A percentile compares a stretch with the other conserved stretches of the same genome.
Conservation (phyloP, 2,797 vertebrate species). For the Limnodromus scolopaceus region DNA sequence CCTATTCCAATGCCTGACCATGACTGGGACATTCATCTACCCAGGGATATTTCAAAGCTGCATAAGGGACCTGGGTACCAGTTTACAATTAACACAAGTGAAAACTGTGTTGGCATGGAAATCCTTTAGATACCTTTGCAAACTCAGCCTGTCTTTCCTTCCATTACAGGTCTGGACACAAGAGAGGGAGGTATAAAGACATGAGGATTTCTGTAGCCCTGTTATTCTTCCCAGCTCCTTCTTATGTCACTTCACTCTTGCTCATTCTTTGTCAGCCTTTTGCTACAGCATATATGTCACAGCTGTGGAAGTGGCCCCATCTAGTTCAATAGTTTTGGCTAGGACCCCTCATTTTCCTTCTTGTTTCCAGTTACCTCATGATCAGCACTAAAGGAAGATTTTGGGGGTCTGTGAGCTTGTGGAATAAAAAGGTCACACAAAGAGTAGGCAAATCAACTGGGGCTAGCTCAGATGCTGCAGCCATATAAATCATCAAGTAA, state of each 20-base stretch:
- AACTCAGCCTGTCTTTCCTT: not conserved
- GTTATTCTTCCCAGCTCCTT: not conserved
- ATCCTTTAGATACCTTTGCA: not conserved
- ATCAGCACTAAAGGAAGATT: not conserved
- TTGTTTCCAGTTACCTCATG: not conserved
- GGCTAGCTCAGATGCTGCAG: not conserved
- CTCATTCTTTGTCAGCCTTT: not conserved
- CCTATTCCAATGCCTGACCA: no score
- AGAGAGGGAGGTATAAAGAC: not conserved
- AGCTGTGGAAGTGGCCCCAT: not conserved
- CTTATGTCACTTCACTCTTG: not conserved
- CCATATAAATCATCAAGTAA: not conserved
- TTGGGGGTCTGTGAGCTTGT: not conserved
- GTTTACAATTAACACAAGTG: not conserved
- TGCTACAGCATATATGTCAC: not conserved
- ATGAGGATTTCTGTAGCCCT: not conserved
- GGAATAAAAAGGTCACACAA: not conserved
- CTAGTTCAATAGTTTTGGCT: not conserved
- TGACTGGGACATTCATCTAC: accelerated
- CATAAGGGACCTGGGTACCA: not conserved
- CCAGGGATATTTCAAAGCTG: not conserved
- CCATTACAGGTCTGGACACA: not conserved
- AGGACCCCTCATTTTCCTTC: not conserved
- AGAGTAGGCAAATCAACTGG: not conserved
- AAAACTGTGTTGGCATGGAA: not conserved